Base-by-base conservation (phyloP, 2,797 vertebrate species). In the Mormyrops attenuatus region DNA sequence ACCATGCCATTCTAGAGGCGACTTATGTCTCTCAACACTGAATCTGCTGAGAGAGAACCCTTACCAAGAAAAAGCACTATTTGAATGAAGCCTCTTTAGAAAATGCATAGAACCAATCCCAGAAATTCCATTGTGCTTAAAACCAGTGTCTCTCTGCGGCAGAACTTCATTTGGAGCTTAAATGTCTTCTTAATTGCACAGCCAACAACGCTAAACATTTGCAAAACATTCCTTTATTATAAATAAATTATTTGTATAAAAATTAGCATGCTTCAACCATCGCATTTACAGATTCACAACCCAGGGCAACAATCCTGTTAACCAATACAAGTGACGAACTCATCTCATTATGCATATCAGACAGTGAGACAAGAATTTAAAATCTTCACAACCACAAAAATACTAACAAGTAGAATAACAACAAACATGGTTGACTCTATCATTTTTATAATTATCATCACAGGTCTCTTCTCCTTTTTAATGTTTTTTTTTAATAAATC, bases 201-300 rank as follows among this genome's bases (percentile, higher is more conserved):
- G 93, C 91, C 95, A 96, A 95, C 93, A 96, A 94, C 88, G 93
- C 96, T 96, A 95, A 96, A 95, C 93, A 95, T 95, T 96, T 98
- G 96, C 96, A 98, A 98, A 99, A 98, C 97, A 98, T 98, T 99
- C 97, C 97, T 99, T 99, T 98, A 99, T 99, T 98, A 97, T 97
- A 99, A 99, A 99, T 98, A 98, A 97, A 98, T 97, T 96, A 97
- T 97, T 97, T 97, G 97, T 99, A 99, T 97, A 98, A 99, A 99
- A 97, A 97, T 94, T 89, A 95, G 97, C 98, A 99, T 99, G 98
- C 98, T 92, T 97, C 96, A 97, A 97, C 96, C 96, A 96, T 97
- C 95, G 97, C 96, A 97, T 97, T 97, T 96, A 95, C 95, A 97
- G 95, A 95, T 96, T 97, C 96, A 97, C 97, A 97, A 97, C 96